Evolutionary conservation across 2,888 invertebrate genomes (phyloP), one percentile per base, ranked within the genome.

Genomic region (Rhynchonema sp.): DNA sequence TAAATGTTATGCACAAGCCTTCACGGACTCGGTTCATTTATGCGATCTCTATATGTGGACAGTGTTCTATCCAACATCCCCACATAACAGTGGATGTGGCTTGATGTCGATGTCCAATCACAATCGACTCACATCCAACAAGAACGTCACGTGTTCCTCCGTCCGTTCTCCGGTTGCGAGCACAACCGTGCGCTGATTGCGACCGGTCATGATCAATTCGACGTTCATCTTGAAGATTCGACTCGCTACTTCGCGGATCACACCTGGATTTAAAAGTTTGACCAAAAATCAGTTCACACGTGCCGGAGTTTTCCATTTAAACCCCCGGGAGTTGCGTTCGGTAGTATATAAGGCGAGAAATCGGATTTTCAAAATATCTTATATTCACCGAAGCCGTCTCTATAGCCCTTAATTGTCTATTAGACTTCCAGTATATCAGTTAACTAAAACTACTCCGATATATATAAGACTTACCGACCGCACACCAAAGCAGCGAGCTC

Each of bases 171-270:
- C 91, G 75, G 88, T 87, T 0, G 87, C 86, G 73, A 91, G 90
- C 74, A 69, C 69, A 26, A 70, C 68, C 30, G 63, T 64, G 38
- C 84, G 83, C 73, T 87, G 87, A 56, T 74, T 75, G 1, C 86
- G 83, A 75, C 87, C 86, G 65, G 88, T 76, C 62, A 92, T 85
- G 70, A 86, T 82, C 65, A 94, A 86, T 69, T 87, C 85, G 25
- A 94, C 88, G 71, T 91, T 88, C 0, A 88, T 86, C 65, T 84
- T 83, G 74, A 91, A 94, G 27, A 94, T 81, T 72, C 87, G 85
- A 69, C 85, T 85, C 46, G 92, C 91, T 46, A 94, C 91, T 6
- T 91, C 89, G 85, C 89, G 89, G 1, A 96, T 89, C 66, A 92
- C 90, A 38, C 94, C 94, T 71, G 90, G 17, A 13, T 2, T 13